A percentile compares a stretch with the other conserved stretches of the same genome.
Conservation (phyloP, 2,797 vertebrate genomes). For the Chromis chromis region DNA sequence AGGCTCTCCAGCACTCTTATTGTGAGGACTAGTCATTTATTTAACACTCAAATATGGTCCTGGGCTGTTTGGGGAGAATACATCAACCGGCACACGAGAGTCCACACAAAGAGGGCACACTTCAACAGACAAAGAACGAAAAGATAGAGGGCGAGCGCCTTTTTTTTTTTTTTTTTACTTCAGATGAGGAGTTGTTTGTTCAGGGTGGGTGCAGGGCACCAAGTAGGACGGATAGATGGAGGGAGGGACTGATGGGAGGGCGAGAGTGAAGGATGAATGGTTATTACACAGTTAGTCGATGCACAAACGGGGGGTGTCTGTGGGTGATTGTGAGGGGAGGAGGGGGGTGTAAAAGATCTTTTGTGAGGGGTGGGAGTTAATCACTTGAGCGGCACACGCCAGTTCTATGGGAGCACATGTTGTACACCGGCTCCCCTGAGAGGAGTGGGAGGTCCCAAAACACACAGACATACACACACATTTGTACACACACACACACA, state of each 20-base stretch:
- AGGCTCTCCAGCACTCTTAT: slow-evolving; percentile 68
- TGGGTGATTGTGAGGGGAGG: slow-evolving; percentile 56
- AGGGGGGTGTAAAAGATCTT: slow-evolving; percentile 73
- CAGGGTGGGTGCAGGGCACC: slow-evolving; percentile 81
- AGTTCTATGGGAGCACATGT: slow-evolving; percentile 82
- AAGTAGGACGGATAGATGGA: slow-evolving; percentile 61
- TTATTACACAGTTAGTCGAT: slow-evolving; percentile 78
- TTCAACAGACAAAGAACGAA: slow-evolving; percentile 84
- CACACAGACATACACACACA: slow-evolving; percentile 52
- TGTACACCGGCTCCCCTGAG: slow-evolving; percentile 76
- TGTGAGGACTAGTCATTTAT: slow-evolving; percentile 80
- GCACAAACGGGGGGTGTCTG: slow-evolving; percentile 66
- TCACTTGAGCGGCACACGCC: slow-evolving; percentile 89
- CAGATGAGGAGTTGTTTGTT: slow-evolving; percentile 80
- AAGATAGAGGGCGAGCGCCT: slow-evolving; percentile 67
- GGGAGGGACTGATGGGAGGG: slow-evolving; percentile 62
- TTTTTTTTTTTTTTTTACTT: slow-evolving; percentile 68
- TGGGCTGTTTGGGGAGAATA: slow-evolving; percentile 75
- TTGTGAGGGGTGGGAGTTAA: slow-evolving; percentile 86
- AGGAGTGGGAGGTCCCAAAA: slow-evolving; percentile 56
- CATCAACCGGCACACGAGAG: slow-evolving; percentile 73
- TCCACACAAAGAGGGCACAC: slow-evolving; percentile 83
- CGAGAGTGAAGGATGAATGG: slow-evolving; percentile 61
- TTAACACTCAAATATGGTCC: slow-evolving; percentile 82
- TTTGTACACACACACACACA: slow-evolving; percentile 39